These are phyloP conservation scores for Monochamus saltuarius DNA, from an alignment of 1,140 invertebrate genomes.

Conservation along the genomic window DNA sequence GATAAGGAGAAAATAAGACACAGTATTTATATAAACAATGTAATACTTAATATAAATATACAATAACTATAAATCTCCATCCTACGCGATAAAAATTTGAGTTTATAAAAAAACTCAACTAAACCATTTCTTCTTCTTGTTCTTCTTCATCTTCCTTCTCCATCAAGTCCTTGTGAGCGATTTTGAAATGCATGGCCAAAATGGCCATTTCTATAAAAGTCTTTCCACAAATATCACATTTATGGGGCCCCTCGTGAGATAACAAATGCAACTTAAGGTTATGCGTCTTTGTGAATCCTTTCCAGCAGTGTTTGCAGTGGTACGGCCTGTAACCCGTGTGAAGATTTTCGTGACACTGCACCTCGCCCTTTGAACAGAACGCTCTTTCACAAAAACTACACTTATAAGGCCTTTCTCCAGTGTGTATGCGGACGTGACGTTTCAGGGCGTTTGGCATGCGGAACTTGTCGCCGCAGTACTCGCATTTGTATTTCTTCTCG, in stretches of 20 bases:
- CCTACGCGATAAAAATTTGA: no score
- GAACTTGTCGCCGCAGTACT: slow-evolving; percentile 60
- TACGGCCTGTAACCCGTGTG: slow-evolving; percentile 76
- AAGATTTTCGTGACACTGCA: slow-evolving; percentile 54
- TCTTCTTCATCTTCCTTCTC: slow-evolving; percentile 1
- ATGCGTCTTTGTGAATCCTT: slow-evolving; percentile 57
- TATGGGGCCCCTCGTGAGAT: slow-evolving; percentile 35
- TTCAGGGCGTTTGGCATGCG: slow-evolving; percentile 50
- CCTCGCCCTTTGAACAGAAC: slow-evolving; percentile 39
- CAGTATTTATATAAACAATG: neutral
- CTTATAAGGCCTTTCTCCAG: slow-evolving; percentile 42
- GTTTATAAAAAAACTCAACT: no score
- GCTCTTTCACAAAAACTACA: slow-evolving; percentile 41
- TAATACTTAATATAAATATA: slow-evolving; percentile 11
- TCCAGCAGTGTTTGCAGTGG: slow-evolving; percentile 68
- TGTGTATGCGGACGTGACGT: slow-evolving; percentile 48
- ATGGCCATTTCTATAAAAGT: slow-evolving; percentile 33
- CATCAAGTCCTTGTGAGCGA: slow-evolving; percentile 17
- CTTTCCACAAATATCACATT: slow-evolving; percentile 34
- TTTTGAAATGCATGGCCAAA: slow-evolving; percentile 34
- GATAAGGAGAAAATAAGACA: no score
- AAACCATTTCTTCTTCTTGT: neutral
- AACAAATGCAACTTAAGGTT: slow-evolving; percentile 41
- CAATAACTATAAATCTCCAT: neutral
- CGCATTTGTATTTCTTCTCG: slow-evolving; percentile 55